Percentiles rank a stretch among this genome's conserved stretches.
These are phyloP conservation scores for Cryptoblepharus egeriae DNA, from an alignment of 2,797 vertebrate genomes.

Conservation along the genomic window DNA sequence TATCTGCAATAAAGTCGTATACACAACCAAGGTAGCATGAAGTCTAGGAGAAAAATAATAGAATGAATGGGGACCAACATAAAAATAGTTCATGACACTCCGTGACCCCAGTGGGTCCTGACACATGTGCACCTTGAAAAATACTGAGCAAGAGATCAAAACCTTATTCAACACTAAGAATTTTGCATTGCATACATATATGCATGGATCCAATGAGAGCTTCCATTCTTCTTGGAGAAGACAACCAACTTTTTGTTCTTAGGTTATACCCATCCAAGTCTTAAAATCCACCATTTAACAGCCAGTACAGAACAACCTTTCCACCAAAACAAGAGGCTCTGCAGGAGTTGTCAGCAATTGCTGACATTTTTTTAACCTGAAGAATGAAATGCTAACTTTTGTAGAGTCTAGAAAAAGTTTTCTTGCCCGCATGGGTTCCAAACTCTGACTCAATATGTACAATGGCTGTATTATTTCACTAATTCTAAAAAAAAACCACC, in stretches of 20 bases:
- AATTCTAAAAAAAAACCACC: no score
- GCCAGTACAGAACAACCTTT: constrained; percentile 31
- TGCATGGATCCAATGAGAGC: neutral
- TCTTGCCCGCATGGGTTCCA: neutral
- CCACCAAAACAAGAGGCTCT: constrained; percentile 29
- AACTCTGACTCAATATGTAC: neutral
- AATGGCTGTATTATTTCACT: no score
- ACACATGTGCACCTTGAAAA: no score
- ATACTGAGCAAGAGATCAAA: neutral
- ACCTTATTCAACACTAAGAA: neutral
- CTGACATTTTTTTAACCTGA: neutral
- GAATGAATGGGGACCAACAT: no score
- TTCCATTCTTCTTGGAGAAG: constrained; percentile 9
- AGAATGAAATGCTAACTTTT: neutral
- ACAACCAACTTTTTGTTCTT: constrained; percentile 18
- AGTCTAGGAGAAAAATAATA: no score
- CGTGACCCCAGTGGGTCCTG: no score
- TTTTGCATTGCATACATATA: neutral
- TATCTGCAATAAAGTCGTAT: no score
- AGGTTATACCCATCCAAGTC: neutral
- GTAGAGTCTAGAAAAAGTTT: neutral
- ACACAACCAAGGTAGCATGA: no score
- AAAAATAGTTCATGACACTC: no score
- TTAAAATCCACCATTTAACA: constrained; percentile 21
- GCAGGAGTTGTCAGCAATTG: constrained; percentile 26